These are phyloP conservation scores for Synergus laeviventris DNA, from an alignment of 2,888 invertebrate genomes.

Conservation along the genomic window DNA sequence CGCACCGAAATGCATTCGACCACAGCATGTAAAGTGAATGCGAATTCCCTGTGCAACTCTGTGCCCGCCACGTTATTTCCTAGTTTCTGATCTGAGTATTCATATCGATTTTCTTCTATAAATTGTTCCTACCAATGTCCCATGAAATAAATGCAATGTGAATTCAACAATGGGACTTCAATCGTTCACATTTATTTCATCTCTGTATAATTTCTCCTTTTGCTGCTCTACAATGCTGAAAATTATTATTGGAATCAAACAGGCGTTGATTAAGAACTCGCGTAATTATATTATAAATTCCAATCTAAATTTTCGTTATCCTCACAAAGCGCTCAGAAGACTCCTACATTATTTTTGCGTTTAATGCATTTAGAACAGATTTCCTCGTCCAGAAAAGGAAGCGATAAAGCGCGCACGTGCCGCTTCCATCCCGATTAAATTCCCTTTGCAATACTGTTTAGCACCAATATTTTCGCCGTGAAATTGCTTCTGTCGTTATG, in stretches of 20 bases:
- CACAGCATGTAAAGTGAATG: conserved; percentile 37
- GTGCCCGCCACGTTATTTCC: conserved; percentile 32
- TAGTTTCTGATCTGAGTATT: conserved; percentile 22
- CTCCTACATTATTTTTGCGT: conserved; percentile 35
- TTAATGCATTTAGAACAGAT: conserved; percentile 54
- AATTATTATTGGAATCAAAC: not conserved
- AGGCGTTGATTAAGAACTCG: not conserved
- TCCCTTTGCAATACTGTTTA: conserved; percentile 53
- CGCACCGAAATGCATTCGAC: conserved; percentile 39
- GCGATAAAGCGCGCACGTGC: conserved; percentile 53
- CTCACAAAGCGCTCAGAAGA: not conserved
- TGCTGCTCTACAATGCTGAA: not conserved
- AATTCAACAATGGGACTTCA: conserved; percentile 53
- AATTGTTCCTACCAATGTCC: conserved; percentile 49
- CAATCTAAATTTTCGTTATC: conserved; percentile 11
- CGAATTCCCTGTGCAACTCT: conserved; percentile 28
- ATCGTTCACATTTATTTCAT: conserved; percentile 40
- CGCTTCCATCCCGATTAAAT: conserved; percentile 51
- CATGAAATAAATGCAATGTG: conserved; percentile 51
- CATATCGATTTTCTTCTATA: conserved; percentile 50
- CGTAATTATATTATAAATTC: not conserved
- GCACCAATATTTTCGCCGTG: conserved; percentile 56
- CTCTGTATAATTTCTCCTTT: not conserved
- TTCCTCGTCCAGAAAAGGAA: conserved; percentile 51
- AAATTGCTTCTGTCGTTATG: conserved; percentile 52